phyloP scores from a whole-genome alignment of 1,140 invertebrate species.

The Polyergus mexicanus region DNA sequence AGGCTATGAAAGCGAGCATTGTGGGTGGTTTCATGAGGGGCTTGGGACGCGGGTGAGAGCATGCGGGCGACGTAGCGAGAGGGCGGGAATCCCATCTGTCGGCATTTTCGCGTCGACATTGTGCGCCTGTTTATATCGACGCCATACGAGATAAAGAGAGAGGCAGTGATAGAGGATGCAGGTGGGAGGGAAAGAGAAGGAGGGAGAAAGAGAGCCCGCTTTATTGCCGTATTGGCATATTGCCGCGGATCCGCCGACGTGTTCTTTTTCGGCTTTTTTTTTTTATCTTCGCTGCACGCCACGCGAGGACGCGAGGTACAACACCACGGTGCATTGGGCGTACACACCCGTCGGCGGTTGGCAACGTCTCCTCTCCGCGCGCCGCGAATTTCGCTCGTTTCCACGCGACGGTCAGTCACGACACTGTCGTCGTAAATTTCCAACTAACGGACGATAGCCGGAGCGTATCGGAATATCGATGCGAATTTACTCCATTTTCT shows the following conservation, averaged over 20 bases:
- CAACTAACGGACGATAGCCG: slow-evolving; percentile 53
- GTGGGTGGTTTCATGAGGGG: slow-evolving; percentile 69
- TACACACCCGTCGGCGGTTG: slow-evolving; percentile 26
- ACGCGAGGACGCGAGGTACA: slow-evolving; percentile 39
- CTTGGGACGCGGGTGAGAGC: slow-evolving; percentile 29
- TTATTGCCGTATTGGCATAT: slow-evolving; percentile 77
- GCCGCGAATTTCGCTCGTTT: slow-evolving; percentile 38
- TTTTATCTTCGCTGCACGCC: slow-evolving; percentile 59
- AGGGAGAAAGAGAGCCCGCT: slow-evolving; percentile 23
- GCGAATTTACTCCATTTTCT: slow-evolving; percentile 51
- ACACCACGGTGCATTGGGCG: slow-evolving; percentile 42
- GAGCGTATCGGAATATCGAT: slow-evolving; percentile 58
- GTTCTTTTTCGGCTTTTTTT: slow-evolving; percentile 51
- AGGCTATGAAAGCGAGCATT: slow-evolving; percentile 70
- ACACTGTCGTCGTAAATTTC: slow-evolving; percentile 55
- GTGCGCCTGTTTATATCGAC: slow-evolving; percentile 74
- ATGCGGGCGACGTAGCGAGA: slow-evolving; percentile 49
- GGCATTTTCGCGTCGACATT: slow-evolving; percentile 75
- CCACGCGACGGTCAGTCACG: slow-evolving; percentile 53
- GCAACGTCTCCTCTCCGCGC: slow-evolving; percentile 37
- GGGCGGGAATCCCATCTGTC: slow-evolving; percentile 75
- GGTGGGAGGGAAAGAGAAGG: not conserved
- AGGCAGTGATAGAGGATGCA: not conserved
- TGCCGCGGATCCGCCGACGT: slow-evolving; percentile 66
- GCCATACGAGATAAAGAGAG: slow-evolving; percentile 30